Evolutionary conservation across 2,113 vertebrate species (phyloP).

Genomic region (Tenrec ecaudatus): DNA sequence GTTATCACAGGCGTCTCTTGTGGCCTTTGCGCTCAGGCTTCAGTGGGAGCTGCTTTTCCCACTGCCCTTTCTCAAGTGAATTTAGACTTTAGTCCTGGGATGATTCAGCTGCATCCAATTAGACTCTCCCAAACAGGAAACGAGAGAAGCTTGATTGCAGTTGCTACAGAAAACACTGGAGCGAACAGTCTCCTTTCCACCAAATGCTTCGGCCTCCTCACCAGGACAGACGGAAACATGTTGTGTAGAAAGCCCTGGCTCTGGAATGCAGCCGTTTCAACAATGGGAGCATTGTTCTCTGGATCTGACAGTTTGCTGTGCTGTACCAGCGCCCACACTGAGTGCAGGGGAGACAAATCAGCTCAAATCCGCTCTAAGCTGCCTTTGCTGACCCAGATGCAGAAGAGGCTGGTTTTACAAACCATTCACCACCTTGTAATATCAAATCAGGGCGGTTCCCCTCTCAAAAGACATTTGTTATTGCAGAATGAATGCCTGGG

Average conservation of each 20-base stretch:
- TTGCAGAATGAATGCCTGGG: not conserved
- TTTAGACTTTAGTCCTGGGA: not conserved
- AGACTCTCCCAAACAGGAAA: conserved; percentile 73
- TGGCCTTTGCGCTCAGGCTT: not conserved
- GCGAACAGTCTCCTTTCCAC: conserved; percentile 43
- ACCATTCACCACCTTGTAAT: not conserved
- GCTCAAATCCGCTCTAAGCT: not conserved
- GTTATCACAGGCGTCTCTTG: not conserved
- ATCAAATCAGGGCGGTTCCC: not conserved
- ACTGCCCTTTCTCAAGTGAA: conserved; percentile 27
- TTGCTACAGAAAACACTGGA: conserved; percentile 19
- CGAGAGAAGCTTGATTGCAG: conserved; percentile 51
- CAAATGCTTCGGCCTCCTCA: conserved; percentile 27
- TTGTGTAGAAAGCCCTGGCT: not conserved
- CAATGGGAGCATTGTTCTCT: conserved; percentile 44
- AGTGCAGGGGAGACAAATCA: no score
- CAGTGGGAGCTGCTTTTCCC: not conserved
- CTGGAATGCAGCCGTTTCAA: not conserved
- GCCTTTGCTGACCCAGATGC: not conserved
- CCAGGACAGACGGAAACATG: not conserved
- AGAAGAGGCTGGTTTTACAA: not conserved
- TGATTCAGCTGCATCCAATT: conserved; percentile 78
- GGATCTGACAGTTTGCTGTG: not conserved
- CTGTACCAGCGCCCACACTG: not conserved
- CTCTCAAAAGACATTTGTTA: not conserved